A percentile compares a stretch with the other conserved stretches of the same genome.
Conservation (phyloP, 2,888 invertebrate species). For the Cosmia trapezina region DNA sequence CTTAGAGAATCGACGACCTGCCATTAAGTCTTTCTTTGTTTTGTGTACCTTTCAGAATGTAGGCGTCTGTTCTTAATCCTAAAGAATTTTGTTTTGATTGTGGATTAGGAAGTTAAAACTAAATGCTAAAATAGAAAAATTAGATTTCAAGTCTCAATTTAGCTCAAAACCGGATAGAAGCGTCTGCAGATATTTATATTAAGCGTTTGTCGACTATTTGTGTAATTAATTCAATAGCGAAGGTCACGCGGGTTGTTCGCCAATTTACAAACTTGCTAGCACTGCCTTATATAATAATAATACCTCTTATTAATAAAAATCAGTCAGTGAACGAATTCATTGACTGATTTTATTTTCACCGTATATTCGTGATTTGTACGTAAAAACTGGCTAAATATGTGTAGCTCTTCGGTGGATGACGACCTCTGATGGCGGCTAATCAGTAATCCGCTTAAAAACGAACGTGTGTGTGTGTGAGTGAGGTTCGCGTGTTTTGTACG, state of each 20-base stretch:
- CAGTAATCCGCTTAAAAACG: slow-evolving; percentile 24
- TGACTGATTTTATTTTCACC: not conserved
- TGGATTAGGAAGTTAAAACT: not conserved
- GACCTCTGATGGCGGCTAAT: not conserved
- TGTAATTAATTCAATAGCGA: slow-evolving; percentile 28
- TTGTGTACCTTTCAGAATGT: not conserved
- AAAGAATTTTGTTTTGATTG: not conserved
- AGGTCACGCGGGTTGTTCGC: slow-evolving; percentile 15
- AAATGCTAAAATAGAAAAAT: not conserved
- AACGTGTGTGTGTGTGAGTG: not conserved
- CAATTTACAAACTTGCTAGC: slow-evolving; percentile 32
- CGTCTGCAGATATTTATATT: not conserved
- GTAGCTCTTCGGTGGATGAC: not conserved
- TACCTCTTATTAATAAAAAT: too few relatives aligned
- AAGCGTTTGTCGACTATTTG: slow-evolving; percentile 3
- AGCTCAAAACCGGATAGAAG: slow-evolving; percentile 5
- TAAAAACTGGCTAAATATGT: not conserved
- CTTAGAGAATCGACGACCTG: slow-evolving; percentile 19
- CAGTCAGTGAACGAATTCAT: too few relatives aligned
- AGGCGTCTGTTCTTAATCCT: not conserved
- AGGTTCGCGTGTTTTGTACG: not conserved
- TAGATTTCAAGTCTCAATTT: not conserved
- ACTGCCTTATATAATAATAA: too few relatives aligned
- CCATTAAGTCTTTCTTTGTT: not conserved
- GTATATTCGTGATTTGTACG: not conserved